A percentile compares a stretch with the other conserved stretches of the same genome.
phyloP scores from a whole-genome alignment of 2,888 invertebrate genomes.

The Macrophya alboannulata region DNA sequence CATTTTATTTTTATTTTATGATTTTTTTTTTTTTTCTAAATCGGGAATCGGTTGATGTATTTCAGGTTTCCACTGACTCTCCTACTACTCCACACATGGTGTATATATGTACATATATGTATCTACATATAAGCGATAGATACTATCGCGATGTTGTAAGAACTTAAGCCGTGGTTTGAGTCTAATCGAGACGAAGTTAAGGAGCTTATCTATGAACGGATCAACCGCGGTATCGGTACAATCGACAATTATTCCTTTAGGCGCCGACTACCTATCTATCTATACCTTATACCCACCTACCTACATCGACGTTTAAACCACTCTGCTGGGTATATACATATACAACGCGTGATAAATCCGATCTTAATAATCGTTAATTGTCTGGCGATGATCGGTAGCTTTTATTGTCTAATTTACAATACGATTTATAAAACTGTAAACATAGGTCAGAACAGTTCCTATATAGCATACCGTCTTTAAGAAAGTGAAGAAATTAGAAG shows the following conservation, averaged over 20 bases:
- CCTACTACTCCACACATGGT: neutral
- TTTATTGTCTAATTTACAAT: constrained; percentile 11
- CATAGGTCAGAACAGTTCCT: neutral
- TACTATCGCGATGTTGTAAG: constrained; percentile 45
- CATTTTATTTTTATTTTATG: neutral
- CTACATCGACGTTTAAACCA: neutral
- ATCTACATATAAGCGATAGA: neutral
- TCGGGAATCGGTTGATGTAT: constrained; percentile 11
- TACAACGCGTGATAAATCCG: neutral
- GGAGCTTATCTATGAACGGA: constrained; percentile 46
- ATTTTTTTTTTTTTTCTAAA: neutral
- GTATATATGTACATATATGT: neutral
- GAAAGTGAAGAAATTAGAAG: neutral
- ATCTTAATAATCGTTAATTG: constrained; percentile 29
- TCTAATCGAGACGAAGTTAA: constrained; percentile 51
- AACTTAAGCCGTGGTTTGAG: constrained; percentile 39
- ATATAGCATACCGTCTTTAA: too few species aligned
- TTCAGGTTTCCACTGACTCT: neutral
- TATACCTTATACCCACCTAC: neutral
- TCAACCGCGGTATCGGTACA: constrained; percentile 26
- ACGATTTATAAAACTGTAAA: neutral
- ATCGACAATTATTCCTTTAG: constrained; percentile 48
- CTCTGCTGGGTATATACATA: neutral
- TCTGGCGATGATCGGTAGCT: constrained; percentile 25
- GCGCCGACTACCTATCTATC: constrained; percentile 30